phyloP scores from a whole-genome alignment of 2,113 vertebrate genomes.

The Zootoca vivipara region DNA sequence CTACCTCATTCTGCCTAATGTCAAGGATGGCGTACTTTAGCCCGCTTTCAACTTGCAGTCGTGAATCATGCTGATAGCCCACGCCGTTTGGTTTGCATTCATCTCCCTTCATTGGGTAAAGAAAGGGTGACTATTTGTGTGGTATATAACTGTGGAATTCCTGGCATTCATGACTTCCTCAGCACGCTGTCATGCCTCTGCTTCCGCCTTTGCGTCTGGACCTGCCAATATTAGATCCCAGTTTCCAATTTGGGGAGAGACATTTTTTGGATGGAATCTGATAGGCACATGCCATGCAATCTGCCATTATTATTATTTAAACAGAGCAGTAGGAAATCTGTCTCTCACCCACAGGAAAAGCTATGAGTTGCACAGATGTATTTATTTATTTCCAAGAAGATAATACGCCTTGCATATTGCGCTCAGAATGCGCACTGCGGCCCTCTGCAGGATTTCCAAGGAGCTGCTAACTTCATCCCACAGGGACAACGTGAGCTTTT shows the following conservation, averaged over 20 bases:
- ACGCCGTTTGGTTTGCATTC: background rate
- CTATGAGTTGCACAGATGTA: background rate
- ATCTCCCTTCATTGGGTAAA: background rate
- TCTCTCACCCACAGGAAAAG: background rate
- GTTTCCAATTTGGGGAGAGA: background rate
- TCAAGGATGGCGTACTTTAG: background rate
- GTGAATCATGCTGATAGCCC: background rate
- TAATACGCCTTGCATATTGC: background rate
- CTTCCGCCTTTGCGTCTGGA: background rate
- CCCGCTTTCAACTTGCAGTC: background rate
- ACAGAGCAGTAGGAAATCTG: background rate
- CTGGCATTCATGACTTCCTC: background rate
- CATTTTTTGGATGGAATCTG: background rate
- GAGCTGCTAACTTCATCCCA: background rate
- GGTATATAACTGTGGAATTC: background rate
- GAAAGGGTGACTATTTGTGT: background rate
- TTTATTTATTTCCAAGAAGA: no score
- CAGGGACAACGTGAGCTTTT: background rate
- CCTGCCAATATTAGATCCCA: background rate
- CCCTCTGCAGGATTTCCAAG: constrained; percentile 44
- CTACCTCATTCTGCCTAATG: background rate
- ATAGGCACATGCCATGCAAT: background rate
- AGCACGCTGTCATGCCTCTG: background rate
- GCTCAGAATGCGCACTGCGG: constrained; percentile 14
- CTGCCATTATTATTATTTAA: background rate